A percentile compares a stretch with the other conserved stretches of the same genome.
Conservation (phyloP, 2,113 vertebrate species). For the Mastomys natalensis region DNA sequence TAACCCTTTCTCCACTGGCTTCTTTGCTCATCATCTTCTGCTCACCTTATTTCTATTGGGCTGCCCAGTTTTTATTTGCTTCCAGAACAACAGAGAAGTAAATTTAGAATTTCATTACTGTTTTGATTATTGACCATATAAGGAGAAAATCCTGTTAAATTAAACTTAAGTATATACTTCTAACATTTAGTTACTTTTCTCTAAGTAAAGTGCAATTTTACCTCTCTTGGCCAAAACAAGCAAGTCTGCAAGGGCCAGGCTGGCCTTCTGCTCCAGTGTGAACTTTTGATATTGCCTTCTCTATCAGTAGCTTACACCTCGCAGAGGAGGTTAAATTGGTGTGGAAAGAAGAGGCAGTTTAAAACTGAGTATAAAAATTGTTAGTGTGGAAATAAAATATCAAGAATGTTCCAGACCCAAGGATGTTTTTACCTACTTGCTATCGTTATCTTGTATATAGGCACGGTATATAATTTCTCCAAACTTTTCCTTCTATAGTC, state of each 20-base stretch:
- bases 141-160: not conserved
- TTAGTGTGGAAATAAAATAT: slow-evolving; percentile 23
- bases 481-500: not conserved
- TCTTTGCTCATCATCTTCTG: not conserved
- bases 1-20: not conserved
- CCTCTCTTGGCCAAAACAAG: slow-evolving; percentile 38
- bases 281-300: slow-evolving; percentile 44
- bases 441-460: not conserved
- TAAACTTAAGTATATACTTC: not conserved
- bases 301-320: slow-evolving; percentile 39
- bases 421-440: not conserved
- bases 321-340: slow-evolving; percentile 33
- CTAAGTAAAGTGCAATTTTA: slow-evolving; percentile 73
- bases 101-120: not conserved
- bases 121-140: not conserved
- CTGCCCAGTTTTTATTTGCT: not conserved
- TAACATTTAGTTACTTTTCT: slow-evolving; percentile 23
- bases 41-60: not conserved
- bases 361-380: slow-evolving; percentile 23
- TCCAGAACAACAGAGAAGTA: not conserved
- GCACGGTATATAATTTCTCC: not conserved
- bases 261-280: slow-evolving; percentile 43
- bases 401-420: not conserved
- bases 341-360: not conserved
- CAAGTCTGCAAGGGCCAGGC: slow-evolving; percentile 62